Evolutionary conservation across 2,888 invertebrate species (phyloP), one percentile per base, ranked within the genome.

Genomic region (Tetanocera ferruginea): DNA sequence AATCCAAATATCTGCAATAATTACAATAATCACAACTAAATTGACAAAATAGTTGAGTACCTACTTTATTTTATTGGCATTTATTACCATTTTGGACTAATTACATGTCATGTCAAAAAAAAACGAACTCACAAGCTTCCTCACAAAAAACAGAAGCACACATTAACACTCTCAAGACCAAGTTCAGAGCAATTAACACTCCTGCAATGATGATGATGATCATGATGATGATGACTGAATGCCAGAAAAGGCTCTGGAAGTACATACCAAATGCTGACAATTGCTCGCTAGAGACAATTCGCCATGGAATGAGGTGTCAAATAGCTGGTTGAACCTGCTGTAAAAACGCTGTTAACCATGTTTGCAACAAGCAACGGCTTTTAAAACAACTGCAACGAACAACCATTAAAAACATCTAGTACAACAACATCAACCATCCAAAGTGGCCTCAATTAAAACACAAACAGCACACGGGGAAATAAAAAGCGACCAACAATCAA

Each of bases 281-380:
- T 69, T 28, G 49, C 51, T 28, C 69, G 60, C 43, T 60, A 37
- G n/a, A 43, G 60, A 72, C 49, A 49, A 37, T 23, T 52, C 71
- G 25, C 72, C 17, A n/a, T 51, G 66, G 64, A 75, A 75, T 75
- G 74, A 75, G 66, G 74, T 75, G 74, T 75, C 66, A 75, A 75
- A 75, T 75, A 75, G 66, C 49, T 75, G 66, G 51, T 75, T 66
- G 64, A 31, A 75, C 31, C 74, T 34, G 64, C n/a, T 75, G 74
- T 75, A 75, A 66, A 75, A 75, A 64, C 74, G 74, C 51, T 75
- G 74, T 75, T 75, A 75, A 75, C 62, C 74, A 75, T 52, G 74
- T 75, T 19, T 52, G 74, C 49, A 52, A 75, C 74, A 75, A 64
- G 74, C 51, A 64, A 73, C 43, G 73, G 55, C 73, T 49, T 49